Conservation (phyloP, 2,888 invertebrate species). For the Leucania comma region DNA sequence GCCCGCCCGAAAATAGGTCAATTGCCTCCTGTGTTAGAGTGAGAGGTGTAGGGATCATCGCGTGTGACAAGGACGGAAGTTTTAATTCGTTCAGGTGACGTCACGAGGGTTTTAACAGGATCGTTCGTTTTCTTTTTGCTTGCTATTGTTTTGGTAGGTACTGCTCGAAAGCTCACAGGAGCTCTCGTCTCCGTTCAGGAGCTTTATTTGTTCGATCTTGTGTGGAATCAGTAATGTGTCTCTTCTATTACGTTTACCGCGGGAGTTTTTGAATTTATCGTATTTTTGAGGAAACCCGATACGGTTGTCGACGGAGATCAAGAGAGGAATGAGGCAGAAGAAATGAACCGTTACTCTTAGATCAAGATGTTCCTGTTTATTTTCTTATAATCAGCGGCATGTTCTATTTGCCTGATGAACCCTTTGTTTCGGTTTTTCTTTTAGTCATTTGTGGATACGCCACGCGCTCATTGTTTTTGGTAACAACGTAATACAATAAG, state of each 20-base stretch:
- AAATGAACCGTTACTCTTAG: constrained; percentile 77
- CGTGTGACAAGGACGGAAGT: constrained; percentile 79
- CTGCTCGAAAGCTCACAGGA: constrained; percentile 68
- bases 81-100: constrained; percentile 89
- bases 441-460: constrained; percentile 46
- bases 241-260: constrained; percentile 60
- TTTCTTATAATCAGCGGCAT: constrained; percentile 71
- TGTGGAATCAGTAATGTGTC: constrained; percentile 75
- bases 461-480: constrained; percentile 46
- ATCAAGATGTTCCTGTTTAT: constrained; percentile 72
- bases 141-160: constrained; percentile 83
- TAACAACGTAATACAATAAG: constrained; percentile 49
- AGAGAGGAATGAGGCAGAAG: constrained; percentile 75
- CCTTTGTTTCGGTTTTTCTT: constrained; percentile 39
- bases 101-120: constrained; percentile 84
- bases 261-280: constrained; percentile 50
- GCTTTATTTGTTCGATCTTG: constrained; percentile 71
- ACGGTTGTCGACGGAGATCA: constrained; percentile 64
- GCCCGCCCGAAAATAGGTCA: constrained; percentile 89
- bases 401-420: constrained; percentile 52
- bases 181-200: constrained; percentile 67
- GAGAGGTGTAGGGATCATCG: constrained; percentile 76
- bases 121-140: constrained; percentile 82
- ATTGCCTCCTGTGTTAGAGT: constrained; percentile 84
- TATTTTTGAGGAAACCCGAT: constrained; percentile 60